Conservation (phyloP, 2,888 invertebrate species). For the Pinctada fucata region DNA sequence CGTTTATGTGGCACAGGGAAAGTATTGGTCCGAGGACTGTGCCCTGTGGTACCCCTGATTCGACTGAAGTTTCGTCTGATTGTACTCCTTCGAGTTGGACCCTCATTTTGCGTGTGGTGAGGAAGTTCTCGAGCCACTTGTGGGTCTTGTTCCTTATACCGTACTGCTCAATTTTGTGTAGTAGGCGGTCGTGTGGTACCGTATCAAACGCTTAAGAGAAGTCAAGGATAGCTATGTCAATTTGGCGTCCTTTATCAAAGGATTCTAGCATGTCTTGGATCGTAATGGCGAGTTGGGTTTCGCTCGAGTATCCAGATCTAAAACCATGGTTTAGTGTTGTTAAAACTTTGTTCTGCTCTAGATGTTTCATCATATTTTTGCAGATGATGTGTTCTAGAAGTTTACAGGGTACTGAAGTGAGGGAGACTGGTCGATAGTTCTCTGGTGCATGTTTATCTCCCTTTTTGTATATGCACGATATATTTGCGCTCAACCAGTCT, state of each 20-base stretch:
- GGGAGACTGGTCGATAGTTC: conserved; percentile 29
- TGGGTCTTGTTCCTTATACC: conserved; percentile 15
- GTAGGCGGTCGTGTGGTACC: conserved; percentile 16
- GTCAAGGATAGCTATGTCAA: conserved; percentile 7
- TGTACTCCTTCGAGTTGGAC: conserved; percentile 19
- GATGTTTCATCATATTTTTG: conserved; percentile 22
- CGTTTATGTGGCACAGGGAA: conserved; percentile 27
- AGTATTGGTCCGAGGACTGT: conserved; percentile 30
- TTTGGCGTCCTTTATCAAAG: conserved; percentile 16
- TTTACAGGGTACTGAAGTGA: conserved; percentile 23
- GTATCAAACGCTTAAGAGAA: conserved; percentile 27
- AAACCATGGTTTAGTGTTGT: conserved; percentile 9
- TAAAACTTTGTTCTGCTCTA: conserved; percentile 16
- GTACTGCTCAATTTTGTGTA: conserved; percentile 25
- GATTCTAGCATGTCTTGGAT: no score
- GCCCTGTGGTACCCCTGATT: conserved; percentile 33
- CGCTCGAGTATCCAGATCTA: conserved; percentile 19
- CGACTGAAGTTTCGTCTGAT: conserved; percentile 10
- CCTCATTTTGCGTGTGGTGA: conserved; percentile 14
- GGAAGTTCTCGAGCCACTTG: conserved; percentile 19
- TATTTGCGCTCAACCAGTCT: no score
- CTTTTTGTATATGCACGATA: no score
- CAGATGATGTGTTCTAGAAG: conserved; percentile 31
- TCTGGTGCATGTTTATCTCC: conserved; percentile 22
- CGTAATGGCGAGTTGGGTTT: conserved; percentile 25